Evolutionary conservation across 92 coral and sea anemone species (phyloP), one percentile per base, ranked within the genome.

Genomic region (Parazoanthus swiftii): DNA sequence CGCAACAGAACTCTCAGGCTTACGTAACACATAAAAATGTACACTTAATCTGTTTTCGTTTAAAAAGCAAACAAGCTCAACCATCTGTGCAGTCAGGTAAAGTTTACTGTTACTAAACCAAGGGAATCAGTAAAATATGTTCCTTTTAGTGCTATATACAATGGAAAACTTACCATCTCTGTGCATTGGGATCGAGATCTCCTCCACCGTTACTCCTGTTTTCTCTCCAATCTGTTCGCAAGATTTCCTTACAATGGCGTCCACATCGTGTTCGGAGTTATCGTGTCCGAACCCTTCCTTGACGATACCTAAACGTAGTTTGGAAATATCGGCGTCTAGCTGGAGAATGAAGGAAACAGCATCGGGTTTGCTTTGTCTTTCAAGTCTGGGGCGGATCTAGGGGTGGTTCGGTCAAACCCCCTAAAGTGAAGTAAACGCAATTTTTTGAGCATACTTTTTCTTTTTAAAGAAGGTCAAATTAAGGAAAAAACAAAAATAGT

Each of bases 121-220:
- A 63, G 6, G 70, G 7, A 25, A n/a, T 63, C 8, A 63, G 26
- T 21, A 23, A 0, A 63, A 23, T 73, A 21, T 73, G 77, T 13
- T 73, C 18, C 59, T 36, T 33, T 73, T 21, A 8, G 15, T 3
- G 3, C 29, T 73, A 10, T 29, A 4, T 36, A 7, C 39, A 20
- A 42, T 33, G 43, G 50, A 20, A 76, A 76, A 39, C 85, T 80
- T 87, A 92, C 95, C 92, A 48, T 89, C 77, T 36, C 71, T 63
- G 74, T 93, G 93, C 93, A 92, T 91, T n/a, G 95, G 94, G 1
- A 94, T 86, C 2, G 95, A 93, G 29, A 93, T 86, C 80, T 93
- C 94, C 72, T 88, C 89, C 50, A 91, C 77, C 66, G 82, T 38
- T 56, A 89, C 93, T 39, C 93, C 93, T 46, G 89, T 85, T 37